Evolutionary conservation across 1,140 invertebrate genomes (phyloP), one percentile per base, ranked within the genome.

Genomic region (Polyergus mexicanus): DNA sequence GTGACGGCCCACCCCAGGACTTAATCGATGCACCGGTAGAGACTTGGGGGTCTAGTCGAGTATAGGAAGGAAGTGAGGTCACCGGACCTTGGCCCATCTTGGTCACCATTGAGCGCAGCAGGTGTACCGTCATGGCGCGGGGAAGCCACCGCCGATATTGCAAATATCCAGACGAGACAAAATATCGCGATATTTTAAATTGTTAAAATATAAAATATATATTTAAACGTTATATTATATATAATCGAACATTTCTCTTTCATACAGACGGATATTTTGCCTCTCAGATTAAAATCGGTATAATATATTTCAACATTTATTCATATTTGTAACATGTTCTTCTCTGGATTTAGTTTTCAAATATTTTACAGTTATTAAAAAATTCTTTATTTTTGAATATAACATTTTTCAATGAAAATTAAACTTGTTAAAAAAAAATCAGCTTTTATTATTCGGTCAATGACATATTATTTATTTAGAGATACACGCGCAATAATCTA

Each of bases 11-110:
- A 65, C 74, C 47, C 47, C 84, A 63, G 87, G 65, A 83, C 88
- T 89, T 87, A 87, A 89, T 90, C 89, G 89, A 78, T n/a, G 68
- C 56, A 47, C 44, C 13, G 44, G 44, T 47, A n/a, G 76, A 62
- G 83, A 86, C 88, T 89, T 85, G 86, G 89, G 89, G 89, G 88
- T 86, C 85, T 89, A 89, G 56, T 78, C 19, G 68, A 69, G 84
- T 85, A 32, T 32, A 89, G 91, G 86, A 92, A 93, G 92, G 91
- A 92, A 93, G 92, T 91, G 91, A 89, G 91, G 90, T 92, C 92
- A 93, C 89, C 87, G 89, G 92, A 92, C 90, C 92, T 92, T 92
- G 88, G 92, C 92, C 86, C 89, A 89, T 86, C 86, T 80, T 74
- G 90, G 81, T 84, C 86, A 86, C 60, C 84, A 86, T 38, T 51